phyloP scores from a whole-genome alignment of 2,797 vertebrate genomes.

The Onychomys torridus region DNA sequence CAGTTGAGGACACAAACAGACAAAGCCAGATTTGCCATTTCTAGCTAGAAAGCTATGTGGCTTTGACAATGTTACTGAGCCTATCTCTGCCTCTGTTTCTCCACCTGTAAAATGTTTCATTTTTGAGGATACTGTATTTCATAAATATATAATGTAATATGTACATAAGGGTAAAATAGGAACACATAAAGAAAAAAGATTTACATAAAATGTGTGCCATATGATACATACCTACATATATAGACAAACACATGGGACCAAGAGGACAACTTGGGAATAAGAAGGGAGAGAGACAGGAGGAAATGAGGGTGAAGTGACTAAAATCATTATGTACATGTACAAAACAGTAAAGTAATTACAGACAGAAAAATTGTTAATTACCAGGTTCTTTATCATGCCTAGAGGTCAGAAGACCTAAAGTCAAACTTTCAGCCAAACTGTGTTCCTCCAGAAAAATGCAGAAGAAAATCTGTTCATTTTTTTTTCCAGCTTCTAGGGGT shows the following conservation, averaged over 20 bases:
- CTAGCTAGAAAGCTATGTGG: not conserved
- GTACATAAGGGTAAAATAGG: not conserved
- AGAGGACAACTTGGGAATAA: not conserved
- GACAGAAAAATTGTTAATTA: not conserved
- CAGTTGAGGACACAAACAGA: not conserved
- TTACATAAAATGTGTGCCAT: not conserved
- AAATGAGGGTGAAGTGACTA: not conserved
- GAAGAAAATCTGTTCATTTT: not conserved
- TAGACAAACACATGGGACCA: not conserved
- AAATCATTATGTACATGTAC: not conserved
- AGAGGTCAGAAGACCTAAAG: not conserved
- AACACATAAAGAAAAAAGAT: not conserved
- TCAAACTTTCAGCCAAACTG: not conserved
- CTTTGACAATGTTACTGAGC: not conserved
- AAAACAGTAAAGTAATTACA: not conserved
- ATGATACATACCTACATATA: not conserved
- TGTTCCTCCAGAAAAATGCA: not conserved
- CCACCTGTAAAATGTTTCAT: constrained; percentile 19
- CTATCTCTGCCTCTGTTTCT: not conserved
- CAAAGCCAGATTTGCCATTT: not conserved
- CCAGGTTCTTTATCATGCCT: not conserved
- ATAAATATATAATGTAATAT: constrained; percentile 6
- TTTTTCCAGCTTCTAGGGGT: not conserved
- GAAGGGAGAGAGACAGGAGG: not conserved
- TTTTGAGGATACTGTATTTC: not conserved